Percentiles rank a stretch among this genome's conserved stretches.
Conservation (phyloP, 2,888 invertebrate species). For the Hypolimnas misippus region DNA sequence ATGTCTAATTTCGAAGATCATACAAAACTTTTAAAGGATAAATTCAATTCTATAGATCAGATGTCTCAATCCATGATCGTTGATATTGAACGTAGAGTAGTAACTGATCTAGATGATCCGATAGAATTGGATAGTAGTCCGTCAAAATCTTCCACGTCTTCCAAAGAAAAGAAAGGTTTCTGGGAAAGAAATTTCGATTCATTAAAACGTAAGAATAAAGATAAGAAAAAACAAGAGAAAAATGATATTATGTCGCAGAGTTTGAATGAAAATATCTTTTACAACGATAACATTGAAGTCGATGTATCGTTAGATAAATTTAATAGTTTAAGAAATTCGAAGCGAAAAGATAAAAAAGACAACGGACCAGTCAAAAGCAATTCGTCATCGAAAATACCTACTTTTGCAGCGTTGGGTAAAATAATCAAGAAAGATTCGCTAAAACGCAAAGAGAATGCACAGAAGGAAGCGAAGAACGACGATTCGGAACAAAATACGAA, state of each 20-base stretch:
- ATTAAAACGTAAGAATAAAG: slow-evolving; percentile 67
- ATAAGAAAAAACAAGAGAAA: slow-evolving; percentile 73
- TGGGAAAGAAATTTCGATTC: slow-evolving; percentile 83
- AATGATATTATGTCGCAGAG: slow-evolving; percentile 81
- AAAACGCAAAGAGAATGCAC: slow-evolving; percentile 61
- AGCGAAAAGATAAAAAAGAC: slow-evolving; percentile 68
- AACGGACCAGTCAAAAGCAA: slow-evolving; percentile 68
- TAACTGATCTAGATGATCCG: slow-evolving; percentile 54
- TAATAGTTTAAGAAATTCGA: slow-evolving; percentile 74
- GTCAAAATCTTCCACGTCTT: slow-evolving; percentile 71
- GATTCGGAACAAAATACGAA: slow-evolving; percentile 53
- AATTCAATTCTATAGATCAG: slow-evolving; percentile 79
- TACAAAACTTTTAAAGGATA: slow-evolving; percentile 72
- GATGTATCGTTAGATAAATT: slow-evolving; percentile 71
- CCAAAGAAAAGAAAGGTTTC: slow-evolving; percentile 80
- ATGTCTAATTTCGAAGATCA: slow-evolving; percentile 71
- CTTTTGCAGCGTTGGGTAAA: slow-evolving; percentile 77
- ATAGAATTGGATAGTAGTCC: slow-evolving; percentile 62
- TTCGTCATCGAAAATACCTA: slow-evolving; percentile 79
- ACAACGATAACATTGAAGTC: slow-evolving; percentile 76
- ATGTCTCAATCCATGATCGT: slow-evolving; percentile 83
- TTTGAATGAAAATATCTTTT: slow-evolving; percentile 81
- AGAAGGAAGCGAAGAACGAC: slow-evolving; percentile 50
- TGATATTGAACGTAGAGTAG: slow-evolving; percentile 71
- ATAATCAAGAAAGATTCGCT: slow-evolving; percentile 80